phyloP scores from a whole-genome alignment of 2,113 vertebrate species.

The Verasper variegatus region DNA sequence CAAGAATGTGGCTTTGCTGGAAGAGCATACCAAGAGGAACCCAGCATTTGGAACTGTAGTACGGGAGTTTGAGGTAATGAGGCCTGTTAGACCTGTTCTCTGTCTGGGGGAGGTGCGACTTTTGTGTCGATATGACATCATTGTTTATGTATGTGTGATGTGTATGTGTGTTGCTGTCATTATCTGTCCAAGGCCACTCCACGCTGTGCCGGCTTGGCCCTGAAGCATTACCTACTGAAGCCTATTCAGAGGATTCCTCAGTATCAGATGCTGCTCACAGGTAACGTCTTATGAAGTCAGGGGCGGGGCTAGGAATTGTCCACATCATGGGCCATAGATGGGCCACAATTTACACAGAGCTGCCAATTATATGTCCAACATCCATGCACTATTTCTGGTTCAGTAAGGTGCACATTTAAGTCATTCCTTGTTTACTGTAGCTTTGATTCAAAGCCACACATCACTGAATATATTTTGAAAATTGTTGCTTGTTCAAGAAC shows the following conservation, averaged over 20 bases:
- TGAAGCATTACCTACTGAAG: conserved; percentile 97
- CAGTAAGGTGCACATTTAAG: too few species aligned
- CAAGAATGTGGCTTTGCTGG: conserved; percentile 93
- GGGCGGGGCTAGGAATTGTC: too few species aligned
- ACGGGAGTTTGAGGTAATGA: conserved; percentile 92
- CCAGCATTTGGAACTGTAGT: conserved; percentile 88
- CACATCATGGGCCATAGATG: neutral
- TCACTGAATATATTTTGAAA: neutral
- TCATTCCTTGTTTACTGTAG: neutral
- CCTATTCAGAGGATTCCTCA: conserved; percentile 98
- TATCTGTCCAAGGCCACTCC: conserved; percentile 86
- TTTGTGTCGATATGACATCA: neutral
- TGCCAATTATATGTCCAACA: neutral
- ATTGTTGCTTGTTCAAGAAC: too few species aligned
- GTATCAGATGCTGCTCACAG: conserved; percentile 94
- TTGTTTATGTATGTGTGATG: conserved; percentile 9
- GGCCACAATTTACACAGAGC: neutral
- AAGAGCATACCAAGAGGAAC: conserved; percentile 95
- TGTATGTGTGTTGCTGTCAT: neutral
- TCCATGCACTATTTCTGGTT: neutral
- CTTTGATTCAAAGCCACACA: neutral
- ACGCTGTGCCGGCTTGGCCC: conserved; percentile 91
- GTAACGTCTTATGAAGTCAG: conserved; percentile 70
- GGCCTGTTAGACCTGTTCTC: conserved; percentile 60
- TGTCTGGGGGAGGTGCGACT: neutral